Conservation (phyloP, 1,140 invertebrate genomes). For the Lordiphosa collinella region DNA sequence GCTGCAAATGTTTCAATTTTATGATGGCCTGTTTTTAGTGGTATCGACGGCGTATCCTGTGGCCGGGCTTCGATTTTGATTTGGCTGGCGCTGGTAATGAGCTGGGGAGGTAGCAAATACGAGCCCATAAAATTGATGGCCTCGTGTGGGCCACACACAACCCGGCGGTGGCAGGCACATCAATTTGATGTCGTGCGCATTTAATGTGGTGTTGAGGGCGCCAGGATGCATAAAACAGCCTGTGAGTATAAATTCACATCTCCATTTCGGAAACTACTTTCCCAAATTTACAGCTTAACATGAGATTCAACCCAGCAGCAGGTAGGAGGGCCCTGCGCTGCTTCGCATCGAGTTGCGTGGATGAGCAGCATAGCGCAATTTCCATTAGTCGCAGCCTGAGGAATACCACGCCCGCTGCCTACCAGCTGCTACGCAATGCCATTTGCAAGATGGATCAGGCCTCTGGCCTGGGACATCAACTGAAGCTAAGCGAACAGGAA, state of each 20-base stretch:
- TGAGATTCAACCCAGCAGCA: too few species aligned
- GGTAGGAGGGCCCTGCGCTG: not conserved
- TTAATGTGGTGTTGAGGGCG: conserved; percentile 63
- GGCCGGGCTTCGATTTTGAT: conserved; percentile 55
- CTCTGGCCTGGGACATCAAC: conserved; percentile 5
- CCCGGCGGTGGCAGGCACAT: conserved; percentile 57
- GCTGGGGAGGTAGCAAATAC: conserved; percentile 46
- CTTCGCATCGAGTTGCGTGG: not conserved
- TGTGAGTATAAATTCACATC: conserved; percentile 37
- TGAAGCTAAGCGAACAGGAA: conserved; percentile 34
- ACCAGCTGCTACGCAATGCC: conserved; percentile 13
- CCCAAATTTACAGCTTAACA: not conserved
- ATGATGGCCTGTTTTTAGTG: conserved; percentile 54
- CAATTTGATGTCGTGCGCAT: conserved; percentile 71
- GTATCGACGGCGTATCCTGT: conserved; percentile 14
- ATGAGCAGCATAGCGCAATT: conserved; percentile 2
- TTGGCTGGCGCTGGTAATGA: conserved; percentile 58
- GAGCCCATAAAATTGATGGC: conserved; percentile 67
- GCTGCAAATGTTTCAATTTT: conserved; percentile 66
- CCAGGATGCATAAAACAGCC: conserved; percentile 50
- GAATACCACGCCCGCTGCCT: conserved; percentile 24
- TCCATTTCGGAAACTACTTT: not conserved
- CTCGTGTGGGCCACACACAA: conserved; percentile 22
- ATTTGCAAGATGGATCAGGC: conserved; percentile 27
- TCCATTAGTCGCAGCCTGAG: conserved; percentile 29